phyloP scores from a whole-genome alignment of 1,140 invertebrate genomes.

The Hycleus cichorii region DNA sequence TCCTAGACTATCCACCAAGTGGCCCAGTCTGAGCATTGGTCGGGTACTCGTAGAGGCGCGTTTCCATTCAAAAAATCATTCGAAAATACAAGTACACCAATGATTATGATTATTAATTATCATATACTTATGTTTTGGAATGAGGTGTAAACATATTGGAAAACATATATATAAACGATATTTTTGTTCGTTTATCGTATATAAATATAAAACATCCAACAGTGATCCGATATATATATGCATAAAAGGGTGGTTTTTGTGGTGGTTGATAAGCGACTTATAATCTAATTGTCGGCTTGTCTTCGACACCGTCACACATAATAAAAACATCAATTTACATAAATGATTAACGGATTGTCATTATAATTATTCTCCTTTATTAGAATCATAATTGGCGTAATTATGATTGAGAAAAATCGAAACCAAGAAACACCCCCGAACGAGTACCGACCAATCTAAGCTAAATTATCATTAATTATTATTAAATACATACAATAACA shows the following conservation, averaged over 20 bases:
- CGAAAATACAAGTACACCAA: constrained; percentile 6
- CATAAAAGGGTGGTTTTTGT: background rate
- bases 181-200: constrained; percentile 1
- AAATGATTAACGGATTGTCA: constrained; percentile 37
- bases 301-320: constrained; percentile 28
- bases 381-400: no score
- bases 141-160: background rate
- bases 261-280: constrained; percentile 30
- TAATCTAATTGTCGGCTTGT: constrained; percentile 22
- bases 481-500: constrained; percentile 38
- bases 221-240: constrained; percentile 28
- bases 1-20: constrained; percentile 32
- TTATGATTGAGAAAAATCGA: no score
- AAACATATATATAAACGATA: constrained; percentile 26
- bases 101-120: no score
- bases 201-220: constrained; percentile 33
- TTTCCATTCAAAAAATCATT: constrained; percentile 4
- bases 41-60: constrained; percentile 11
- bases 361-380: constrained; percentile 1
- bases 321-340: constrained; percentile 32
- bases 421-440: no score
- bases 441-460: constrained; percentile 17
- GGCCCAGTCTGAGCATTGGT: constrained; percentile 25
- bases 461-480: constrained; percentile 24
- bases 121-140: no score